phyloP scores from a whole-genome alignment of 2,113 vertebrate genomes.

The Drymodes brunneopygia region DNA sequence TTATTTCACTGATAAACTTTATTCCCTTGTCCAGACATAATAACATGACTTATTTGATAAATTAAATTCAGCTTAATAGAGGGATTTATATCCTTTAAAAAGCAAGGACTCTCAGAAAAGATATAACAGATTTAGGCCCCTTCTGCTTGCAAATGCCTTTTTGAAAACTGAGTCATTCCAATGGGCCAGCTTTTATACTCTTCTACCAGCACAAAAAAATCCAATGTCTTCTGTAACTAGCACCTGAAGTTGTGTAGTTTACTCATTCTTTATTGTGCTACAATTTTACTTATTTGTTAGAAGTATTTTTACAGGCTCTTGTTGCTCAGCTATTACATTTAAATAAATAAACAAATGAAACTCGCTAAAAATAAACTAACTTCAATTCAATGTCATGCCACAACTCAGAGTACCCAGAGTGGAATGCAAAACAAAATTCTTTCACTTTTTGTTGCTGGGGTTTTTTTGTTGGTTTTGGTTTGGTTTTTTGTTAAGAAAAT shows the following conservation, averaged over 20 bases:
- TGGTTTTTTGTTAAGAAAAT: neutral
- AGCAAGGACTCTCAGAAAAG: neutral
- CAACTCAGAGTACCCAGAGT: neutral
- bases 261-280: neutral
- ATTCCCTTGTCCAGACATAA: neutral
- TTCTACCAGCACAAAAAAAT: neutral
- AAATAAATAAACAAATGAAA: neutral
- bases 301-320: neutral
- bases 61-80: neutral
- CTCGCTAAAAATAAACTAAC: constrained; percentile 39
- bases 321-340: neutral
- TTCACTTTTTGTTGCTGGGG: neutral
- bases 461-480: neutral
- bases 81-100: neutral
- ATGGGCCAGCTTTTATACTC: neutral
- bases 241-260: neutral
- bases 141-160: neutral
- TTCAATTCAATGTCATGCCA: neutral
- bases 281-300: neutral
- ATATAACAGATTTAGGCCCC: neutral
- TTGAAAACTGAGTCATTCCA: neutral
- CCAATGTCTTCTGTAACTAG: neutral
- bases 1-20: constrained; percentile 11
- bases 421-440: neutral
- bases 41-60: neutral